phyloP scores from a whole-genome alignment of 2,113 vertebrate genomes.

The Todiramphus chloris region DNA sequence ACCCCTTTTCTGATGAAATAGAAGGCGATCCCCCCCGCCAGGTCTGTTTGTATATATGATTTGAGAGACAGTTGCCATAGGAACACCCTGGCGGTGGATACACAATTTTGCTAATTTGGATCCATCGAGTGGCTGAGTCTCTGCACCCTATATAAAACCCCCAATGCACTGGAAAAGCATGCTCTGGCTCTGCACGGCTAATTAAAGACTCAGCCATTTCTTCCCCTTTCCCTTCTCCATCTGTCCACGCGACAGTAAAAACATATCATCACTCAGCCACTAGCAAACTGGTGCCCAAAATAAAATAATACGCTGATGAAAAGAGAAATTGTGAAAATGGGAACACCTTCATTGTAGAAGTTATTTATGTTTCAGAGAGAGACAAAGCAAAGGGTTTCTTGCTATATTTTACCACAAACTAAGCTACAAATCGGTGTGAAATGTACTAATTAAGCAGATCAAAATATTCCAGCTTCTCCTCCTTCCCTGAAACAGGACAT shows the following conservation, averaged over 20 bases:
- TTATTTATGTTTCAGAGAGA: conserved; percentile 12
- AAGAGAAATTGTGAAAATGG: conserved; percentile 20
- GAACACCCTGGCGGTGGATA: conserved; percentile 74
- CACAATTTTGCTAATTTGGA: conserved; percentile 78
- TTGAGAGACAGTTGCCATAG: conserved; percentile 81
- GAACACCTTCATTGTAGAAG: conserved; percentile 12
- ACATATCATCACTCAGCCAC: conserved; percentile 43
- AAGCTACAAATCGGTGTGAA: background rate
- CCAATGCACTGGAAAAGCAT: conserved; percentile 61
- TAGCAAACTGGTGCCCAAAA: conserved; percentile 52
- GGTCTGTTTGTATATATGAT: conserved; percentile 75
- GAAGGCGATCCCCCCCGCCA: conserved; percentile 66
- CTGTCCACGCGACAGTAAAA: conserved; percentile 69
- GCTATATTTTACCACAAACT: background rate
- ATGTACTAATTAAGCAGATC: conserved; percentile 8
- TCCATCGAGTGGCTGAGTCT: conserved; percentile 54
- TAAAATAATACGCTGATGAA: conserved; percentile 39
- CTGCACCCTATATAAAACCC: conserved; percentile 44
- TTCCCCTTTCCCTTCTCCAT: conserved; percentile 68
- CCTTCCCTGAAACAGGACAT: background rate
- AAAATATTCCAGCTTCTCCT: background rate
- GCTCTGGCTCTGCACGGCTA: conserved; percentile 64
- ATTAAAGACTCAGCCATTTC: conserved; percentile 71
- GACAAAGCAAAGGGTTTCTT: background rate
- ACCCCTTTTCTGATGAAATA: conserved; percentile 63